Evolutionary conservation across 1,140 invertebrate genomes (phyloP), one percentile per base, ranked within the genome.

Genomic region (Calephelis virginiensis): DNA sequence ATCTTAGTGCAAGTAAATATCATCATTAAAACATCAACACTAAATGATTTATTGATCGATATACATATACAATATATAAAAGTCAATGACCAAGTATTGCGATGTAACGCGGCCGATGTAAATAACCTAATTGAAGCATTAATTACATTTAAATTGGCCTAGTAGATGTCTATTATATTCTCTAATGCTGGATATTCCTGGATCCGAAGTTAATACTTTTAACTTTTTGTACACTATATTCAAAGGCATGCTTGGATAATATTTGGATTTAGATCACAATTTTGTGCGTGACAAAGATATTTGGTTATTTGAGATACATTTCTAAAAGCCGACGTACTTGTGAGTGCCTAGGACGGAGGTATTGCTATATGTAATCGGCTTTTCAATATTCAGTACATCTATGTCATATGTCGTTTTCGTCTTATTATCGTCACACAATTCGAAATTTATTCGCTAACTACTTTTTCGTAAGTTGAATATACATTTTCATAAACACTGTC

Each of bases 221-320:
- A 69, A 68, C 67, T 49, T 71, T 75, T 80, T 78, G 78, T 80
- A 81, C 73, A 75, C 72, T 80, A 73, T 77, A 69, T 40, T 76
- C 68, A 73, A 84, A 83, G 80, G 81, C 78, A 74, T 83, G 71
- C 75, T 77, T 62, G 65, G 67, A 71, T 77, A 72, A 69, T 73
- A 64, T 72, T 70, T 63, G 66, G 66, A 73, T 72, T 63, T 80
- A 77, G 66, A 85, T 86, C 83, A 86, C 84, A 85, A 75, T 73
- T 78, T 89, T 89, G 86, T 89, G 86, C 86, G 86, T 85, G 78
- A 80, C 77, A 79, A 80, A 37, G 37, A 53, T 38, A 53, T 28
- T 53, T 6, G 14, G 14, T 53, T 8, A 49, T 13, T 53, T 53
- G 14, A 53, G 14, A 53, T 17, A 53, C 14, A 13, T 53, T 28